Base-by-base conservation (phyloP, 2,113 vertebrate species). In the Engraulis encrasicolus region DNA sequence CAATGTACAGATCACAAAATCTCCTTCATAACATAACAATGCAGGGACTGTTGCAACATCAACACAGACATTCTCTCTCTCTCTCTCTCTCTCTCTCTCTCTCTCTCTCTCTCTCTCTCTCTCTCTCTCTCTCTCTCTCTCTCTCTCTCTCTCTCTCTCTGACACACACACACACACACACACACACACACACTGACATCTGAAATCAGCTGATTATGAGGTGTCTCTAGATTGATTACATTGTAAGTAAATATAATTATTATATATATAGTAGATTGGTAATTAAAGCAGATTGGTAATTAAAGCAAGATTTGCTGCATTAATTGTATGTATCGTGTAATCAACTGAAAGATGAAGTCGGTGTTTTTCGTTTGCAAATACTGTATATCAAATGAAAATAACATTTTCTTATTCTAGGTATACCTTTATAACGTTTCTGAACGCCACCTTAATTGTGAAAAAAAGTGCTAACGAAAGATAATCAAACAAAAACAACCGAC, bases 1-100 rank as follows among this genome's bases (percentile, higher is more conserved):
- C 81, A 82, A 27, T 34, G 31, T 27, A 74, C 66, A 74, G 27
- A 74, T 74, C 14, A 74, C 66, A 18, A 12, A 74, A 74, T 34
- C 23, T 74, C 66, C 66, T 74, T 17, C 11, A 74, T 58, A 34
- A 34, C 15, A 27, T 74, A 15, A 74, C 66, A 34, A 31, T 34
- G 27, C n/a, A n/a, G n/a, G 19, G 58, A 11, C 58, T 66, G 66
- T 74, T 74, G 58, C n/a, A 27, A 14, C n/a, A 66, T 45, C 9
- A 74, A 66, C 20, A 27, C n/a, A 6, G 27, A 23, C 23, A n/a
- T 9, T 12, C 58, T 19, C 18, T 58, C 61, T 31, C 61, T 23
- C 58, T 27, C 58, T 15, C 61, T 31, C 61, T 23, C 23, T 71
- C 0, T 31, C 61, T 14, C 27, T 34, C 27, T 71, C 20, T 58